These are phyloP conservation scores for Drosophila albomicans DNA, from an alignment of 1,140 invertebrate species.

Conservation along the genomic window DNA sequence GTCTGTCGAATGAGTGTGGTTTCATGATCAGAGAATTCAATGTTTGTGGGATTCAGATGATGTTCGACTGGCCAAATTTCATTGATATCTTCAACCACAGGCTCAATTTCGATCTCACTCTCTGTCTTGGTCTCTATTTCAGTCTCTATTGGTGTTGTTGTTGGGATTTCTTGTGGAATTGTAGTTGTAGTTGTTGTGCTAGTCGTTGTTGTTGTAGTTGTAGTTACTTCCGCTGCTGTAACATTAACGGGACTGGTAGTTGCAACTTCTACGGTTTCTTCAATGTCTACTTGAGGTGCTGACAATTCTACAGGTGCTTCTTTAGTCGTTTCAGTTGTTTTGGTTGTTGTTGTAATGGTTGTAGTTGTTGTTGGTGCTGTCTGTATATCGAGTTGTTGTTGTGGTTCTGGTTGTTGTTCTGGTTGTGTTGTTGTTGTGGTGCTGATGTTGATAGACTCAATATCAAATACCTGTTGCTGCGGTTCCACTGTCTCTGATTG, in stretches of 20 bases:
- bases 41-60: constrained; percentile 72
- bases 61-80: constrained; percentile 83
- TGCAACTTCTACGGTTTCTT: constrained; percentile 76
- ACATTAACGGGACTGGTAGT: constrained; percentile 80
- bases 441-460: constrained; percentile 78
- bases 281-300: constrained; percentile 84
- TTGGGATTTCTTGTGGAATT: constrained; percentile 12
- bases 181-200: constrained; percentile 30
- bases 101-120: constrained; percentile 19
- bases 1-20: constrained; percentile 24
- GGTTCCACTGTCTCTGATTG: constrained; percentile 49
- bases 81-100: constrained; percentile 70
- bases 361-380: constrained; percentile 62
- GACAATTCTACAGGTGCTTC: constrained; percentile 81
- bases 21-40: constrained; percentile 81
- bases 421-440: constrained; percentile 63
- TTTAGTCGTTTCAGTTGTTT: constrained; percentile 68
- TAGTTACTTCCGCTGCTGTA: constrained; percentile 68
- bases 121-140: constrained; percentile 16
- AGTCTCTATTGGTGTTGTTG: constrained; percentile 11
- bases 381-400: constrained; percentile 61
- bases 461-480: constrained; percentile 84
- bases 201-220: constrained; percentile 31
- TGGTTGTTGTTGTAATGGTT: constrained; percentile 55
- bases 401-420: constrained; percentile 62